Base-by-base conservation (phyloP, 2,888 invertebrate genomes). In the Platypus cylindrus region DNA sequence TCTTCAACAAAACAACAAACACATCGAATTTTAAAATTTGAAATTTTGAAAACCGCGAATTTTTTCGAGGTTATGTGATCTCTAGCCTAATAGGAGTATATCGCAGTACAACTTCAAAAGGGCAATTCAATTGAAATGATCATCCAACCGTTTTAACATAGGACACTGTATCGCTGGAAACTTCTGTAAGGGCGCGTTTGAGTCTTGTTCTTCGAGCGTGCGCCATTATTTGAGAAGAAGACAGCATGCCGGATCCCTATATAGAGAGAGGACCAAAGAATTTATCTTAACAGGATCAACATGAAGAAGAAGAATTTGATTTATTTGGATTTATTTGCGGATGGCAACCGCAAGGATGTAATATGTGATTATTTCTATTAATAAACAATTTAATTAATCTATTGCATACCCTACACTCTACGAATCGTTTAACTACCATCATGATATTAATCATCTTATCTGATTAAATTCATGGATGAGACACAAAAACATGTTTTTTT, bases 141-240 rank as follows among this genome's bases (percentile, higher is more conserved):
- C 38, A 44, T 47, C 58, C 58, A 78, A 83, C 84, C 83, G 82
- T 82, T 79, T 78, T 81, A 68, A 81, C 82, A 78, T 79, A 81
- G 75, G 75, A 78, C 68, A 83, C 76, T 58, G 82, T 82, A 70
- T 85, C 84, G 63, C 81, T 78, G 63, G 84, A 83, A 56, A 84
- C 83, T 68, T 85, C 84, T 62, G 86, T 87, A 70, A 84, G 82
- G 60, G 87, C 86, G 62, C 86, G 76, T 65, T 85, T 76, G 66
- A 86, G 76, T 59, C 81, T 75, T 62, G 81, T 76, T 57, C 85
- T 76, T 60, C 86, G 79, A 60, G 78, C 78, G 72, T 85, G 84
- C 69, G 85, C 79, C 76, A 86, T 75, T 64, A 84, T 84, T 71
- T 83, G 81, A 68, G 86, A 84, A 69, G 83, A 84, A 71, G 85